Percentiles rank a stretch among this genome's conserved stretches.
Conservation (phyloP, 2,888 invertebrate genomes). For the Drosophila nr. perissopoda region DNA sequence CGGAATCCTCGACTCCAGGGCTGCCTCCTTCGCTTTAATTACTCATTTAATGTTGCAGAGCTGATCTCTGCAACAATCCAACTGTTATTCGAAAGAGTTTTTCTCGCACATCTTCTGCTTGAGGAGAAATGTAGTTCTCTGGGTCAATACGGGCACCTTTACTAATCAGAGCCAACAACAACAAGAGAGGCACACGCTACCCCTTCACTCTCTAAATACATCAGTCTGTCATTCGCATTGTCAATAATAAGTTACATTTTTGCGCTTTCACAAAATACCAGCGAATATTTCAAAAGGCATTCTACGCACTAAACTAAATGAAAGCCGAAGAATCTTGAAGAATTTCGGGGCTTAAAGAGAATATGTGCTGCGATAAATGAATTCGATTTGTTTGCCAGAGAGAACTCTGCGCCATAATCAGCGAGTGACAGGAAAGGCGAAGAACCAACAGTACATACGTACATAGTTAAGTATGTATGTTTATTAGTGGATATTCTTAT, state of each 20-base stretch:
- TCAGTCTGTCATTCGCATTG: conserved; percentile 40
- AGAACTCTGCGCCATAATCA: conserved; percentile 21
- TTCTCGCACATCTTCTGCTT: conserved; percentile 28
- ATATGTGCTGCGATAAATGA: conserved; percentile 53
- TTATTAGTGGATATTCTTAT: conserved; percentile 36
- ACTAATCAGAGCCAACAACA: conserved; percentile 61
- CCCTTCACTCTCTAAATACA: conserved; percentile 11
- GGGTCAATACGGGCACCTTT: conserved; percentile 77
- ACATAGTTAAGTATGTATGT: conserved; percentile 14
- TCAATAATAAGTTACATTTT: conserved; percentile 57
- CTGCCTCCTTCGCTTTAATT: conserved; percentile 64
- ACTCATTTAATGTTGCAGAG: conserved; percentile 57
- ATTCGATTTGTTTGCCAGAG: conserved; percentile 55
- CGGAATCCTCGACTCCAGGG: conserved; percentile 29
- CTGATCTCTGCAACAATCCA: conserved; percentile 43
- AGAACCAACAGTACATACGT: conserved; percentile 26
- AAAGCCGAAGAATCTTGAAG: conserved; percentile 41
- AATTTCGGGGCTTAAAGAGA: conserved; percentile 44
- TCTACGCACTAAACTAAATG: conserved; percentile 56
- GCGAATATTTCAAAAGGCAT: conserved; percentile 25
- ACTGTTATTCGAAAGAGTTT: conserved; percentile 41
- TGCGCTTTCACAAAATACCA: conserved; percentile 47
- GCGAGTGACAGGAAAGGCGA: conserved; percentile 54
- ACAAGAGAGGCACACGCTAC: conserved; percentile 35
- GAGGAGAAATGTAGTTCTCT: conserved; percentile 71